These are phyloP conservation scores for Mayetiola destructor DNA, from an alignment of 2,888 invertebrate genomes.

Conservation along the genomic window DNA sequence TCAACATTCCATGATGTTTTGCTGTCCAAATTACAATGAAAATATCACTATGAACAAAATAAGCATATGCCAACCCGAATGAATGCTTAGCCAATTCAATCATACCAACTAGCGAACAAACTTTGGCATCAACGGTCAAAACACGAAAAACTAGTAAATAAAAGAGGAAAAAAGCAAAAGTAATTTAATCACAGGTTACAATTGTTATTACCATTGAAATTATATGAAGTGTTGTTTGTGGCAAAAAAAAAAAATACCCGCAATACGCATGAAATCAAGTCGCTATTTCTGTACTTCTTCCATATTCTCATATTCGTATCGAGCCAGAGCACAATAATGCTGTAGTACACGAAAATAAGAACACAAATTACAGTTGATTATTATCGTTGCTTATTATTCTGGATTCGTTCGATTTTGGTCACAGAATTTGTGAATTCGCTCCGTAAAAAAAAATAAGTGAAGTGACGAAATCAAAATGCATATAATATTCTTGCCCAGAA, in stretches of 20 bases:
- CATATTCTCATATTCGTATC: conserved; percentile 3
- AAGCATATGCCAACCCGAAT: too few species aligned
- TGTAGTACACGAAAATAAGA: too few species aligned
- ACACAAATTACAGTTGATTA: background rate
- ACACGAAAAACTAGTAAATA: background rate
- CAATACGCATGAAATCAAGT: background rate
- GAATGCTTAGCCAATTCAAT: too few species aligned
- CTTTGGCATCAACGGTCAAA: too few species aligned
- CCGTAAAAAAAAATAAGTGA: background rate
- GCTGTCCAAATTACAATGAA: too few species aligned
- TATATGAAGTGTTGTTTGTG: background rate
- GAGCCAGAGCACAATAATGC: too few species aligned
- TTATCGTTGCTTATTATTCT: background rate
- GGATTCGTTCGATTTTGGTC: background rate
- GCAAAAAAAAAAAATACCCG: background rate
- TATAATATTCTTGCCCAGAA: too few species aligned
- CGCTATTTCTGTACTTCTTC: background rate
- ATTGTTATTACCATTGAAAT: conserved; percentile 10
- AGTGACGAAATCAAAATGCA: too few species aligned
- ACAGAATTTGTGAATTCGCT: background rate
- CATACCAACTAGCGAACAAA: too few species aligned
- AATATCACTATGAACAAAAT: too few species aligned
- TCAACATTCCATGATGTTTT: too few species aligned
- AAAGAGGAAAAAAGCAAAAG: background rate
- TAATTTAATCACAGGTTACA: conserved; percentile 1